Evolutionary conservation across 2,797 vertebrate species (phyloP).

Genomic region (Coluber constrictor): DNA sequence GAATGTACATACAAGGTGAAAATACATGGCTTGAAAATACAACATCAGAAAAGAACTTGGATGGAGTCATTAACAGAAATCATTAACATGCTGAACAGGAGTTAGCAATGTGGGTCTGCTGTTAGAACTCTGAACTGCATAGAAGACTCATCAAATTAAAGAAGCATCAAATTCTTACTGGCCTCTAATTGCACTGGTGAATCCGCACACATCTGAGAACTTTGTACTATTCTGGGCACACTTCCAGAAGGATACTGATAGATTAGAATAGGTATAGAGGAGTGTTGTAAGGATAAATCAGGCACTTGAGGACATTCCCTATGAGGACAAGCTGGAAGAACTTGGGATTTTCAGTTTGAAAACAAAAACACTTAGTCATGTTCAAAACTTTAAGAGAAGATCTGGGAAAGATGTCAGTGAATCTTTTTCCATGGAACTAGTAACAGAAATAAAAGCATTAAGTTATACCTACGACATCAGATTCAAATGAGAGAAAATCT

Average conservation of each 20-base stretch:
- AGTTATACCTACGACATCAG: neutral
- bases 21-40: neutral
- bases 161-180: neutral
- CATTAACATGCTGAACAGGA: neutral
- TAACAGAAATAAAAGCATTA: neutral
- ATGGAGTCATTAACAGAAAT: neutral
- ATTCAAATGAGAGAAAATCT: neutral
- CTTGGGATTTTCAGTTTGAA: neutral
- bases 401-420: neutral
- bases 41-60: neutral
- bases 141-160: neutral
- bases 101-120: neutral
- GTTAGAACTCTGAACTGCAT: neutral
- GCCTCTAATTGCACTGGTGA: neutral
- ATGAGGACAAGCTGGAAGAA: neutral
- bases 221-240: neutral
- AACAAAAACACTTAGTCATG: neutral
- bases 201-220: neutral
- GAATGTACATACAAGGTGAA: neutral
- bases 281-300: neutral
- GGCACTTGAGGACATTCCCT: neutral
- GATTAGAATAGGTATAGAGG: neutral
- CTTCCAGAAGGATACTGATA: neutral
- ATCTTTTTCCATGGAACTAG: neutral
- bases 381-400: neutral